Evolutionary conservation across 2,113 vertebrate genomes (phyloP), one percentile per base, ranked within the genome.

Genomic region (Cichladusa arquata): DNA sequence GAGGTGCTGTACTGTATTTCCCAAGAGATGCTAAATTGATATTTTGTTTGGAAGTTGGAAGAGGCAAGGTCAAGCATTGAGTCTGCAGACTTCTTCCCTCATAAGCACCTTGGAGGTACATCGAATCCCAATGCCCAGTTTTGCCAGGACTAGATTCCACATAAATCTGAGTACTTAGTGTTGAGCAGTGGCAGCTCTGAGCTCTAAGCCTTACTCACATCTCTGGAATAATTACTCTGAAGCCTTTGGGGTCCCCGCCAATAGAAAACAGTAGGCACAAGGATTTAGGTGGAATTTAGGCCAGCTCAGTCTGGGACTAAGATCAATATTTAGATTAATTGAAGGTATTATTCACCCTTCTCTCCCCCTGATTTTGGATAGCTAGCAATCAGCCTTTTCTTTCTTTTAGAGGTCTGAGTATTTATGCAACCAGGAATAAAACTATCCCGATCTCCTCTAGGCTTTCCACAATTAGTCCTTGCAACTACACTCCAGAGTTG

Each of bases 291-390:
- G 51, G 85, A 86, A 88, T 94, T 88, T 62, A 88, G 76, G 64
- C 91, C 91, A 88, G 56, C n/a, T 88, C 58, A 88, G 82, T 81
- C 90, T 90, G 91, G 71, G 60, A 92, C 42, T 76, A 66, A 85
- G 56, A 94, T 92, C 85, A 88, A 82, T 92, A 73, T 73, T 95
- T 88, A 90, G 78, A 69, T 73, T 80, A 70, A 82, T 67, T 82
- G 82, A 90, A 94, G 50, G 47, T 90, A 45, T 70, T 95, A 92
- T 90, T 92, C 86, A 80, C 29, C 34, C 38, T 33, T 77, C 67
- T 80, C 58, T 81, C 48, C 26, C 26, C 23, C 42, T 44, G 42
- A 40, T 81, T 96, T 90, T 93, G 81, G 60, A 71, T 71, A 88
- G 66, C 47, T 81, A 69, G 51, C 57, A 45, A 44, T 72, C 66